Evolutionary conservation across 2,888 invertebrate genomes (phyloP).

Genomic region (Drosophila dives): DNA sequence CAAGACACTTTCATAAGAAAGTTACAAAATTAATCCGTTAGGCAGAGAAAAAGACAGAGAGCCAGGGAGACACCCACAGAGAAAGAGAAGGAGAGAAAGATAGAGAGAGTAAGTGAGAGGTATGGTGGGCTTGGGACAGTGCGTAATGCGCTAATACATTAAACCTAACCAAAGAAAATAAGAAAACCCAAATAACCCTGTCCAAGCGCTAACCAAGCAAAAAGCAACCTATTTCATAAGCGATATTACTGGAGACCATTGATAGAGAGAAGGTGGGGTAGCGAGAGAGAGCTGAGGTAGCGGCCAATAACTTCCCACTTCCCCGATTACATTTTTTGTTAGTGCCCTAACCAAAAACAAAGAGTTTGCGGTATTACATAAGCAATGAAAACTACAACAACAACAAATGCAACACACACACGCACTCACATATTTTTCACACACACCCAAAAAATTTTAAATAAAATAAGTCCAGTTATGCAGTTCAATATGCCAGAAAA

Average conservation of each 20-base stretch:
- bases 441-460: constrained; percentile 42
- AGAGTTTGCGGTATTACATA: constrained; percentile 36
- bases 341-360: constrained; percentile 15
- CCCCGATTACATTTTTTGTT: constrained; percentile 21
- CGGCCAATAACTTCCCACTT: constrained; percentile 21
- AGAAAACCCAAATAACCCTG: constrained; percentile 16
- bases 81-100: not conserved
- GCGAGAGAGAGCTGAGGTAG: not conserved
- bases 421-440: constrained; percentile 25
- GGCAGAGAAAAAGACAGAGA: not conserved
- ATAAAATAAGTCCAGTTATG: constrained; percentile 36
- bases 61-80: not conserved
- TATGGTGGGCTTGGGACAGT: not conserved
- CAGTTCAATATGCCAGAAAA: constrained; percentile 34
- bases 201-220: constrained; percentile 45
- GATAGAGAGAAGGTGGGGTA: not conserved
- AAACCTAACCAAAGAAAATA: constrained; percentile 7
- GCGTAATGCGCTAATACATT: constrained; percentile 38
- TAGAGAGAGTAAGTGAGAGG: not conserved
- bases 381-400: constrained; percentile 25
- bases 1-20: constrained; percentile 70
- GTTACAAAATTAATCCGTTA: constrained; percentile 65
- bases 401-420: not conserved
- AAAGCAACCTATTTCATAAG: constrained; percentile 50
- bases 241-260: constrained; percentile 21